Evolutionary conservation across 2,113 vertebrate genomes (phyloP), one percentile per base, ranked within the genome.

Genomic region (Myodes glareolus): DNA sequence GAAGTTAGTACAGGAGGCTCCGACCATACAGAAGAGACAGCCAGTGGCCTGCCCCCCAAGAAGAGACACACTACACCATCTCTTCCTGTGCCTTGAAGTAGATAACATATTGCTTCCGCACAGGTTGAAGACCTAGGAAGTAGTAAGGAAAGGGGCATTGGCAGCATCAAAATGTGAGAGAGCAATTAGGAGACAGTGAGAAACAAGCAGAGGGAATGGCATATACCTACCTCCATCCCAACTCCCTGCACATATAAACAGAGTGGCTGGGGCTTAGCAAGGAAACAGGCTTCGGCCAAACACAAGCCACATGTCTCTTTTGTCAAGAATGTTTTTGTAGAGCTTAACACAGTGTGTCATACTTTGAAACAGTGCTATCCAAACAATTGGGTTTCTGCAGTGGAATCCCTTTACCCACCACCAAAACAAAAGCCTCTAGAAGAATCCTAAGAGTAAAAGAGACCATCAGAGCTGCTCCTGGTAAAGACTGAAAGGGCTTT

Each of bases 391-490:
- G 61, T 77, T 80, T 75, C 45, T 16, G 65, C 76, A 61, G 61
- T 58, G 39, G 77, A 81, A 91, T 94, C 82, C 27, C 82, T 91
- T 87, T 75, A 68, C 33, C 67, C 58, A 45, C 72, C 16, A 88
- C 47, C 81, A 58, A 88, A 96, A 95, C 68, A 85, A 94, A 96
- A 92, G 47, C 67, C 68, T 82, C 63, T 55, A 9, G 21, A 95
- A 84, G 95, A 96, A 36, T 84, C 42, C n/a, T 23, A 63, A 73
- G 70, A 94, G 63, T 61, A 86, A 88, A 87, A 94, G 76, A 94
- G 45, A 92, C n/a, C 58, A 80, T 33, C 76, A 33, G 77, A 4
- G 52, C 36, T 76, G 25, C 36, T 70, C 52, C 65, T 5, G 10
- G 36, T 31, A 63, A 82, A 47, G 72, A 65, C 21, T 29, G 65